Conservation (phyloP, 2,797 vertebrate genomes). For the Hippopotamyrus pictus region DNA sequence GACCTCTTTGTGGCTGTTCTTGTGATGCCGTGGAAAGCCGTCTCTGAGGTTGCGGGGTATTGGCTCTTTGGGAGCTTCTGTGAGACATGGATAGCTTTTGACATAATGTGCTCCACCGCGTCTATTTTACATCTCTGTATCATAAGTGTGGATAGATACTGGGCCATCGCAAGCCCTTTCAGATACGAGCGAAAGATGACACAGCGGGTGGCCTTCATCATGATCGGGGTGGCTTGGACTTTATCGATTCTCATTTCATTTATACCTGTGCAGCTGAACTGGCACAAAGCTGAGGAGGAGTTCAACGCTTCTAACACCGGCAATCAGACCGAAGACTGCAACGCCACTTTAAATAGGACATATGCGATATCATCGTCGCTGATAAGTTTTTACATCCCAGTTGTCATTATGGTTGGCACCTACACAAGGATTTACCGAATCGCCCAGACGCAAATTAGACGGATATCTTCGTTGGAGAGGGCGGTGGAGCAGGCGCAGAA, state of each 20-base stretch:
- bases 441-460: conserved; percentile 66
- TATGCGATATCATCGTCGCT: conserved; percentile 70
- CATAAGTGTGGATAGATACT: conserved; percentile 75
- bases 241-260: conserved; percentile 72
- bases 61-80: conserved; percentile 74
- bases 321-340: conserved; percentile 50
- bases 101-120: conserved; percentile 73
- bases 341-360: conserved; percentile 61
- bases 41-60: conserved; percentile 55
- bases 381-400: conserved; percentile 75
- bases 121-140: conserved; percentile 75
- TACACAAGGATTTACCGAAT: conserved; percentile 67
- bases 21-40: conserved; percentile 72
- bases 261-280: conserved; percentile 66
- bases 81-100: conserved; percentile 72
- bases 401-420: conserved; percentile 67
- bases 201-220: conserved; percentile 52
- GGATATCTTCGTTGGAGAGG: conserved; percentile 63
- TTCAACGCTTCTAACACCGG: conserved; percentile 15
- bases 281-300: conserved; percentile 56
- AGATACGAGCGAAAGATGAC: conserved; percentile 67
- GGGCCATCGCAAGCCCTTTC: conserved; percentile 69
- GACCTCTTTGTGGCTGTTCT: conserved; percentile 71
- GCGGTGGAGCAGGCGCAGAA: conserved; percentile 47
- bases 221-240: conserved; percentile 65